Conservation (phyloP, 2,113 vertebrate genomes). For the Emydocephalus ijimae region DNA sequence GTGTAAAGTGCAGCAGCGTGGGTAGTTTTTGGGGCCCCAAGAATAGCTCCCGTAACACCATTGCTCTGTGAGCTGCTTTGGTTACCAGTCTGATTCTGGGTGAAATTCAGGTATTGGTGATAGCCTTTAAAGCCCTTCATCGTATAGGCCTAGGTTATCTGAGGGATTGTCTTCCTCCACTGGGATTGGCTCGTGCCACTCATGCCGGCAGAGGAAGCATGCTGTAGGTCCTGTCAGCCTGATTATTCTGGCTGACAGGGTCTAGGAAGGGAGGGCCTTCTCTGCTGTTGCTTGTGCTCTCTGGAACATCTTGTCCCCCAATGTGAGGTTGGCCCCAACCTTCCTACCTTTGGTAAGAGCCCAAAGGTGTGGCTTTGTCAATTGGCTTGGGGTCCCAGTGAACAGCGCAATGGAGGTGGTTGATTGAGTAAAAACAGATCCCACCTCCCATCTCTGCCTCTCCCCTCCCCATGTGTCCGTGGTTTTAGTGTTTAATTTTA, state of each 20-base stretch:
- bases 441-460: too few relatives aligned
- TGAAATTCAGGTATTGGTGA: not conserved
- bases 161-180: not conserved
- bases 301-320: too few relatives aligned
- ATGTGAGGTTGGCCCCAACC: too few relatives aligned
- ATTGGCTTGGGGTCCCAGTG: too few relatives aligned
- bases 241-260: not conserved
- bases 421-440: too few relatives aligned
- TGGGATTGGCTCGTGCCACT: not conserved
- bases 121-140: not conserved
- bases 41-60: not conserved
- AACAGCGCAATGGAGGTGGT: too few relatives aligned
- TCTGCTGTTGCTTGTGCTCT: too few relatives aligned
- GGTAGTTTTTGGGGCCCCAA: not conserved
- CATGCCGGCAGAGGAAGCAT: not conserved
- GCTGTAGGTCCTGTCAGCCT: not conserved
- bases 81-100: not conserved
- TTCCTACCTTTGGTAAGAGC: too few relatives aligned
- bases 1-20: not conserved
- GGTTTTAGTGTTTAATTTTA: too few relatives aligned
- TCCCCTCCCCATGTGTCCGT: too few relatives aligned
- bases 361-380: too few relatives aligned
- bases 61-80: not conserved
- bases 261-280: too few relatives aligned
- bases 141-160: not conserved